Base-by-base conservation (phyloP, 2,797 vertebrate species). In the Fistularia tabacaria region DNA sequence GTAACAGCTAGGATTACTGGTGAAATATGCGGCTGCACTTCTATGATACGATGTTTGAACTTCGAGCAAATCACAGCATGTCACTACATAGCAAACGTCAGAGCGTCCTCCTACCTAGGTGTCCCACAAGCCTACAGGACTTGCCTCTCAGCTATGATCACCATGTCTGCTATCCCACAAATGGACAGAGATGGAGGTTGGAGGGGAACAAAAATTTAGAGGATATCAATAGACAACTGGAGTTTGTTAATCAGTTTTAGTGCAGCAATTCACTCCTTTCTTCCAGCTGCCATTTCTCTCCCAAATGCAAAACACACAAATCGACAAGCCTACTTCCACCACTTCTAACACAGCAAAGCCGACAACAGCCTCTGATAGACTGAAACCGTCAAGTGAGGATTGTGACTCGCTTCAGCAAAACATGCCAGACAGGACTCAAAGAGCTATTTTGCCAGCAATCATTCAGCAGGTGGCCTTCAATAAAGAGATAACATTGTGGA, bases 91-190 rank as follows among this genome's bases (percentile, higher is more conserved):
- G 8, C 8, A 1, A 66, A 59, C 66, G 65, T 76, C 50, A 8
- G 57, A 54, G 60, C 49, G 36, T 56, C 73, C 57, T 74, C 72
- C 68, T 54, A 70, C 70, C 66, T 50, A 72, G 75, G 78, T 81
- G 67, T 76, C 60, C 57, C 64, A 62, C 51, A 61, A 46, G 55
- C 63, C 69, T 51, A 46, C 12, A 7, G 62, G 69, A 57, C 63
- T 62, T 38, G 55, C 63, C 25, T 25, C 61, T 75, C 71, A 74
- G 74, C 76, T 77, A 84, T 79, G 85, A 78, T 82, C 74, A 54
- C 74, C 77, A 85, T 68, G 76, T 59, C 59, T 76, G 79, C 77
- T 66, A 85, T 84, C 52, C 65, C 59, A 81, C 71, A 84, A 89
- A 86, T 83, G 81, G 68, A 71, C 61, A 12, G 57, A 36, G 64